A percentile compares a stretch with the other conserved stretches of the same genome.
phyloP scores from a whole-genome alignment of 1,140 invertebrate species.

The Neodiprion lecontei region DNA sequence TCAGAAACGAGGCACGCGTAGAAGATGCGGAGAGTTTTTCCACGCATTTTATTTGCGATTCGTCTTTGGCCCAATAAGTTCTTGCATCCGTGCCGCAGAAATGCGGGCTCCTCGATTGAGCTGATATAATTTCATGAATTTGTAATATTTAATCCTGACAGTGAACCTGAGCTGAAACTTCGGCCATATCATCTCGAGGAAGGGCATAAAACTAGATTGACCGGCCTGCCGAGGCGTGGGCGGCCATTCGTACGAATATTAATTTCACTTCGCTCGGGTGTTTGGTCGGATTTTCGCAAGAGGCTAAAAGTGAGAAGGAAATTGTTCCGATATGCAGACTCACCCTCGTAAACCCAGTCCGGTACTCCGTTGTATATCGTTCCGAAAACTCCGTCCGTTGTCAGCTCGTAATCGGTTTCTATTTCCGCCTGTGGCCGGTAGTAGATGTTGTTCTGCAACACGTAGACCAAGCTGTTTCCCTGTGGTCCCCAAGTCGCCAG shows the following conservation, averaged over 20 bases:
- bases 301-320: too few relatives aligned
- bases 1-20: too few relatives aligned
- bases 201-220: too few relatives aligned
- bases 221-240: too few relatives aligned
- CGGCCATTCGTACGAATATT: too few relatives aligned
- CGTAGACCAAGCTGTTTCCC: constrained; percentile 76
- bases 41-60: not conserved
- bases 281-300: too few relatives aligned
- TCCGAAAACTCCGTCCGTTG: constrained; percentile 60
- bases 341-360: constrained; percentile 86
- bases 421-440: constrained; percentile 65
- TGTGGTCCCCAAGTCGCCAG: constrained; percentile 76
- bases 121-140: constrained; percentile 54
- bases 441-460: constrained; percentile 84
- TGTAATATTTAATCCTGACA: constrained; percentile 65
- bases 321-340: constrained; percentile 27
- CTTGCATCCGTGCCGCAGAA: not conserved
- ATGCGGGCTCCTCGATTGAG: constrained; percentile 61
- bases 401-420: constrained; percentile 61
- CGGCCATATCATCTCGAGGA: too few relatives aligned
- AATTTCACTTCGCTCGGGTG: too few relatives aligned
- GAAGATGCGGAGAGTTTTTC: too few relatives aligned
- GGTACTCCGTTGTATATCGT: constrained; percentile 78
- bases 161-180: constrained; percentile 36
- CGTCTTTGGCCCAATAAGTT: not conserved